These are phyloP conservation scores for Nyctibius grandis DNA, from an alignment of 2,797 vertebrate genomes.

Conservation along the genomic window DNA sequence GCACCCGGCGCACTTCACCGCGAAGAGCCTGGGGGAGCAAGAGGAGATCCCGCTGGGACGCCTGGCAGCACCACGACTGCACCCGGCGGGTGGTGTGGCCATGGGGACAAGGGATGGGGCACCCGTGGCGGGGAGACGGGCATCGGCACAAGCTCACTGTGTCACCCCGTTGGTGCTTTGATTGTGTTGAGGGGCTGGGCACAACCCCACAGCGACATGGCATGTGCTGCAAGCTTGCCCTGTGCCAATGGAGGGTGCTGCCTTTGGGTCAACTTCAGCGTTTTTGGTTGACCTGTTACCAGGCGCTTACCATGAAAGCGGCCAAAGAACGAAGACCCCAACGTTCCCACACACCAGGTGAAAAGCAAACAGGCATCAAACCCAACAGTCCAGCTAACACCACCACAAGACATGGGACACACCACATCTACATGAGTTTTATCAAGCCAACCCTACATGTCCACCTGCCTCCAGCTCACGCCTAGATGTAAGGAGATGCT, in stretches of 20 bases:
- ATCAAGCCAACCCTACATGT: neutral
- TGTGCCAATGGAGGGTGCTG: neutral
- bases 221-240: fast-evolving
- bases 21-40: slow-evolving; percentile 81
- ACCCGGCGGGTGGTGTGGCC: fast-evolving
- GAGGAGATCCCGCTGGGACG: neutral
- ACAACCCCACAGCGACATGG: fast-evolving
- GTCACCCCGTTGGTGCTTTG: fast-evolving
- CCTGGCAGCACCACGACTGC: fast-evolving
- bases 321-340: neutral
- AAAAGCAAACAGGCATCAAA: neutral
- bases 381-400: neutral
- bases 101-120: neutral
- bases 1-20: slow-evolving; percentile 87
- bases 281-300: neutral
- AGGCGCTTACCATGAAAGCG: neutral
- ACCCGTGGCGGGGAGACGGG: fast-evolving
- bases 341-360: fast-evolving
- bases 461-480: neutral
- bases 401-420: neutral
- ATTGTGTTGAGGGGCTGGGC: fast-evolving
- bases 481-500: neutral
- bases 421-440: neutral
- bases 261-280: neutral
- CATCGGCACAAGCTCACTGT: fast-evolving